A percentile compares a stretch with the other conserved stretches of the same genome.
phyloP scores from a whole-genome alignment of 2,888 invertebrate species.

The Agonopterix subpropinquella region DNA sequence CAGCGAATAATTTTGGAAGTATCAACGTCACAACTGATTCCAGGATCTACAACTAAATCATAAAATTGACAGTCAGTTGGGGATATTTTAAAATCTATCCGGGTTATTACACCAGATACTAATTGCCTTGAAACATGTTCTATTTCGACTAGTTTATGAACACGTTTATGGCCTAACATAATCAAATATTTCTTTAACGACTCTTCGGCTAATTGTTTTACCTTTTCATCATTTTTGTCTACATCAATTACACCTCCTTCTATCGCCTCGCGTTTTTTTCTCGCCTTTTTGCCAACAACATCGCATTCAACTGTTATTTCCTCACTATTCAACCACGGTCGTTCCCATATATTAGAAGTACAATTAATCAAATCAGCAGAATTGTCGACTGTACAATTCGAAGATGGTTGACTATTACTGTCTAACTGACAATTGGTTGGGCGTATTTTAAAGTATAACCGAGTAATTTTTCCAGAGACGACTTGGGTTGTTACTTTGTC shows the following conservation, averaged over 20 bases:
- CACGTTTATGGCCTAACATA: conserved; percentile 6
- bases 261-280: conserved; percentile 7
- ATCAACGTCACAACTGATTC: background rate
- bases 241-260: conserved; percentile 6
- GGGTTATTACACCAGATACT: conserved; percentile 61
- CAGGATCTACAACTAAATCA: background rate
- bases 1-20: conserved; percentile 18
- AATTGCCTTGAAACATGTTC: conserved; percentile 48
- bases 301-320: conserved; percentile 22
- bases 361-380: conserved; percentile 29
- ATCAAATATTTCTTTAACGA: conserved; percentile 25
- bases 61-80: conserved; percentile 8
- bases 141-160: conserved; percentile 30
- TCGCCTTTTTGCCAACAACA: conserved; percentile 8
- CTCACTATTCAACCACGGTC: conserved; percentile 66
- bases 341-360: conserved; percentile 70
- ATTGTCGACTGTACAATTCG: background rate
- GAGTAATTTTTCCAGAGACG: conserved; percentile 18
- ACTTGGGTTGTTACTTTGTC: conserved; percentile 13
- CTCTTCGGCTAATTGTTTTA: conserved; percentile 28
- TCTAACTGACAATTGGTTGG: conserved; percentile 4
- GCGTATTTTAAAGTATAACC: conserved; percentile 16
- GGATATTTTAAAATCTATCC: conserved; percentile 37
- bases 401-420: conserved; percentile 5
- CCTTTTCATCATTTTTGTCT: conserved; percentile 22